These are phyloP conservation scores for Gobionotothen gibberifrons DNA, from an alignment of 2,797 vertebrate species.

Conservation along the genomic window DNA sequence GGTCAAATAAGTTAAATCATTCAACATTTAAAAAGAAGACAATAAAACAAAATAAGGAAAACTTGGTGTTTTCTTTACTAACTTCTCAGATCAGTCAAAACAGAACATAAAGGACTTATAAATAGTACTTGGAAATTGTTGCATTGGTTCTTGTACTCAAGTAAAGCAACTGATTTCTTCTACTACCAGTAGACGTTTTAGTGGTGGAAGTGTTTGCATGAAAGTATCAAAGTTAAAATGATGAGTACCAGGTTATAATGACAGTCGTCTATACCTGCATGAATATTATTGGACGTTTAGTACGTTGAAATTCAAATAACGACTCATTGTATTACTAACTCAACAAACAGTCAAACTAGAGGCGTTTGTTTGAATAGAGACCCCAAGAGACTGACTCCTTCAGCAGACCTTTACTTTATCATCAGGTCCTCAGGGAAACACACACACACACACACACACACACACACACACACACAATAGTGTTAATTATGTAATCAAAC, in stretches of 20 bases:
- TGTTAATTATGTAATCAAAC: constrained; percentile 55
- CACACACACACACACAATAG: constrained; percentile 11
- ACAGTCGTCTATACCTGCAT: background rate
- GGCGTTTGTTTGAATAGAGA: constrained; percentile 53
- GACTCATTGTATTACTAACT: constrained; percentile 1
- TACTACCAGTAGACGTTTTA: background rate
- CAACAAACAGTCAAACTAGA: constrained; percentile 36
- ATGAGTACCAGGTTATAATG: background rate
- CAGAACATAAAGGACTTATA: no score
- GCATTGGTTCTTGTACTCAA: background rate
- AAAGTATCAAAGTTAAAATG: background rate
- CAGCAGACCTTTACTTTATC: constrained; percentile 44
- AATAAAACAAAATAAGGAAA: no score
- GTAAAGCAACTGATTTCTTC: background rate
- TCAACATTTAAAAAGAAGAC: no score
- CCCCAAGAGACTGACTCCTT: constrained; percentile 43
- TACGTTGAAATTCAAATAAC: constrained; percentile 8
- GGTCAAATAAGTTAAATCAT: no score
- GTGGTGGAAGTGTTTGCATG: background rate
- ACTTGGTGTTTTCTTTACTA: no score
- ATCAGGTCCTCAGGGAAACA: constrained; percentile 36
- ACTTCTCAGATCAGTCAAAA: background rate
- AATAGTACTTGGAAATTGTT: background rate
- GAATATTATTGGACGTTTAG: constrained; percentile 17
- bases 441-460: background rate